Conservation (phyloP, 1,140 invertebrate genomes). For the Solenopsis invicta region DNA sequence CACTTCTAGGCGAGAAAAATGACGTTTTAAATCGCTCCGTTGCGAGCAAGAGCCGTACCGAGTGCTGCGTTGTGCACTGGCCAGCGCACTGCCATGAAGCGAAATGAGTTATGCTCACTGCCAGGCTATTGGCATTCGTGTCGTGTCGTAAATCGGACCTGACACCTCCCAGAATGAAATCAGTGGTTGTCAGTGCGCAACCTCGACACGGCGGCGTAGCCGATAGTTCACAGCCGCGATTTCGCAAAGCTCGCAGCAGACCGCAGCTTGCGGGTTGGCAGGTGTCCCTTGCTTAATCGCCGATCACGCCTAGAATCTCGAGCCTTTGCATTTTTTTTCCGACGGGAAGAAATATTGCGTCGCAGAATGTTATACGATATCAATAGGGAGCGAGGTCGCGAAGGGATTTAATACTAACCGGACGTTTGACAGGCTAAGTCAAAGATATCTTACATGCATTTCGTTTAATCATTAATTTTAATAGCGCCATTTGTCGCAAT, state of each 20-base stretch:
- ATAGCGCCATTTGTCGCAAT: neutral
- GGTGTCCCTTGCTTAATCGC: constrained; percentile 71
- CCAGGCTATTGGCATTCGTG: constrained; percentile 80
- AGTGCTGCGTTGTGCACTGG: constrained; percentile 11
- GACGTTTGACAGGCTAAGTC: neutral
- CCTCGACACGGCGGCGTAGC: neutral
- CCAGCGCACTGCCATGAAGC: constrained; percentile 15
- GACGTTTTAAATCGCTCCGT: constrained; percentile 58
- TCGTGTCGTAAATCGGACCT: constrained; percentile 81
- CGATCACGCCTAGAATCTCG: constrained; percentile 32
- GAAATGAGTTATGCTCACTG: constrained; percentile 80
- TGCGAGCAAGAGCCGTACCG: constrained; percentile 32
- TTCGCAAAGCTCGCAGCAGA: constrained; percentile 59
- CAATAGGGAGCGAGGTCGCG: constrained; percentile 1
- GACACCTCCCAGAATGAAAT: constrained; percentile 82
- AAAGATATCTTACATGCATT: neutral
- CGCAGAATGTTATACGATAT: neutral
- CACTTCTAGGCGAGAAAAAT: constrained; percentile 61
- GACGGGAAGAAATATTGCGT: constrained; percentile 28
- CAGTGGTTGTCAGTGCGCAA: constrained; percentile 80
- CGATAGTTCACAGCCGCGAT: constrained; percentile 64
- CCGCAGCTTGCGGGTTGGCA: constrained; percentile 53
- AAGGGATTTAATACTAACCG: neutral
- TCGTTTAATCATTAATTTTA: constrained; percentile 2
- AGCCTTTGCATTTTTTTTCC: constrained; percentile 16